Evolutionary conservation across 2,888 invertebrate genomes (phyloP).

Genomic region (Rosalia funebris): DNA sequence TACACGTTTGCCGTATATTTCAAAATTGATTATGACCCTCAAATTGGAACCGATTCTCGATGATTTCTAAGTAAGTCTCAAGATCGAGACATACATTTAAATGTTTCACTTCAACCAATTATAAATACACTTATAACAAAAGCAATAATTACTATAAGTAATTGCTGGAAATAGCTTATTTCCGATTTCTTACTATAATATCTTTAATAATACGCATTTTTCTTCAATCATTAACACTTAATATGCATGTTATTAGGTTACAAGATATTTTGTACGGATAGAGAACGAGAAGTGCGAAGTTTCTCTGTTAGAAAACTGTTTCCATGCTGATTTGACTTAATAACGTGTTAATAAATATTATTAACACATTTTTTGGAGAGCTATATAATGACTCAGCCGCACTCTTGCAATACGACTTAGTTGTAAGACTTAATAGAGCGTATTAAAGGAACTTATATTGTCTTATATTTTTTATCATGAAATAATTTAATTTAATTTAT

Average conservation of each 20-base stretch:
- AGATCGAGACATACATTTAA: no score
- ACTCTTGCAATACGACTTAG: no score
- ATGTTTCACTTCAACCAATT: no score
- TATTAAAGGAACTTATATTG: no score
- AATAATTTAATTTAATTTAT: no score
- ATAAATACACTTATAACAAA: no score
- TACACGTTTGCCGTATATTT: no score
- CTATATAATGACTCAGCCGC: not conserved
- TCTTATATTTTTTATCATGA: no score
- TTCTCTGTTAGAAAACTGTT: not conserved
- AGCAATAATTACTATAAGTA: not conserved
- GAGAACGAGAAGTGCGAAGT: not conserved
- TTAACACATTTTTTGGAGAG: not conserved
- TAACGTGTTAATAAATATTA: not conserved
- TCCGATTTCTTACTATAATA: not conserved
- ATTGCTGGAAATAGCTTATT: not conserved
- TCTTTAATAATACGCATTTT: not conserved
- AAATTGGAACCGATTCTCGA: no score
- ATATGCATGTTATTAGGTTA: conserved; percentile 1
- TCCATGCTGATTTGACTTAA: not conserved
- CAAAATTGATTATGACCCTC: no score
- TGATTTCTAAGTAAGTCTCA: no score
- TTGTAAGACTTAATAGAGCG: no score
- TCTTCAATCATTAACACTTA: not conserved
- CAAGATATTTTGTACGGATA: not conserved